Conservation (phyloP, 1,140 invertebrate species). For the Pogonomyrmex californicus region DNA sequence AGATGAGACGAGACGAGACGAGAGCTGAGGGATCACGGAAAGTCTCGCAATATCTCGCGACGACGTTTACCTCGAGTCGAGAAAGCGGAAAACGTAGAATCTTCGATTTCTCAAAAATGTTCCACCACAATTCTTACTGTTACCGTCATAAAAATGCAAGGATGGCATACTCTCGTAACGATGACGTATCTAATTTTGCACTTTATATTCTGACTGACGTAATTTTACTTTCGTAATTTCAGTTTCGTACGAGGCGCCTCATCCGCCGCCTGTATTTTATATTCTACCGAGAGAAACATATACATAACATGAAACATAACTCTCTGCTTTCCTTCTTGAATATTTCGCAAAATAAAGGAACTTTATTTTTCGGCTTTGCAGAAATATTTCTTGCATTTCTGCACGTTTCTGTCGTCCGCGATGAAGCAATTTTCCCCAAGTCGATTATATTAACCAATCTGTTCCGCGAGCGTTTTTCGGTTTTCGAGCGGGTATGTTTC, state of each 20-base stretch:
- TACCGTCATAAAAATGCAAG: slow-evolving; percentile 47
- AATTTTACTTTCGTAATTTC: slow-evolving; percentile 42
- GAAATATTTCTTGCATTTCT: background rate
- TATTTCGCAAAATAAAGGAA: slow-evolving; percentile 3
- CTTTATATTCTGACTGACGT: slow-evolving; percentile 53
- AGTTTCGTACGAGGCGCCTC: slow-evolving; percentile 7
- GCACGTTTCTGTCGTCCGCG: background rate
- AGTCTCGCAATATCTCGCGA: slow-evolving; percentile 49
- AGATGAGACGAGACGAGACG: slow-evolving; percentile 8
- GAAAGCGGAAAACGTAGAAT: slow-evolving; percentile 22
- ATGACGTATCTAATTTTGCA: slow-evolving; percentile 53
- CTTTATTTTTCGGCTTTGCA: slow-evolving; percentile 6
- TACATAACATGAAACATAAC: background rate
- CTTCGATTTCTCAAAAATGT: slow-evolving; percentile 39
- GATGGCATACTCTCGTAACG: slow-evolving; percentile 35
- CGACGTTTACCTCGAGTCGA: slow-evolving; percentile 42
- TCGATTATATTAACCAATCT: background rate
- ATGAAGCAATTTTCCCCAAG: background rate
- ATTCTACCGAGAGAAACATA: slow-evolving; percentile 9
- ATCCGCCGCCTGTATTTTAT: slow-evolving; percentile 17
- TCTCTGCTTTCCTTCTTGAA: background rate
- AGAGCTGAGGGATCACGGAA: slow-evolving; percentile 37
- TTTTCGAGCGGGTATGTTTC: slow-evolving; percentile 4
- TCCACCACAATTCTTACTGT: slow-evolving; percentile 27
- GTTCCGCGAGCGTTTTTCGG: background rate